These are phyloP conservation scores for Pelosia muscerda DNA, from an alignment of 2,888 invertebrate genomes.

Conservation along the genomic window DNA sequence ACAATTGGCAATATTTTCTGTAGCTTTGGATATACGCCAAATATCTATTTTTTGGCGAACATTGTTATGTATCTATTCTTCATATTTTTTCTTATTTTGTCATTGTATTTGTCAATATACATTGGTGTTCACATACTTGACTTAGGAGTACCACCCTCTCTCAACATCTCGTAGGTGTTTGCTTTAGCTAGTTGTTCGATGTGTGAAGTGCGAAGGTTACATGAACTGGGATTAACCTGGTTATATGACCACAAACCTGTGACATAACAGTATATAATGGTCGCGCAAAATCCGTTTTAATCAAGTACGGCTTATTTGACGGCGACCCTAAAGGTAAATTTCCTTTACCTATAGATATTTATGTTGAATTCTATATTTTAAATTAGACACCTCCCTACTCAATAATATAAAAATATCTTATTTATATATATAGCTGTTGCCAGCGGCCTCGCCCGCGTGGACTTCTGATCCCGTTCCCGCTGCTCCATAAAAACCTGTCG, in stretches of 20 bases:
- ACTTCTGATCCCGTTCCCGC: too few species aligned
- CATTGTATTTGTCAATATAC: too few species aligned
- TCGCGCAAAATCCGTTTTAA: not conserved
- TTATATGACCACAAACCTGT: not conserved
- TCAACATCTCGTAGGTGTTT: not conserved
- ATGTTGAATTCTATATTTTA: not conserved
- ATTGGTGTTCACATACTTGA: not conserved
- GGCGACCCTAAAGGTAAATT: not conserved
- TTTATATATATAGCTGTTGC: too few species aligned
- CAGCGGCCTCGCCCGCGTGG: too few species aligned
- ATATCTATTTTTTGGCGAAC: slow-evolving; percentile 10
- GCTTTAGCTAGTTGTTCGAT: not conserved
- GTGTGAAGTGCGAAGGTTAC: not conserved
- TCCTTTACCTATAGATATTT: not conserved
- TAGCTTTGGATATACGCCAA: slow-evolving; percentile 46
- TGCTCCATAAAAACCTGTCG: too few species aligned
- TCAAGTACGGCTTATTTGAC: not conserved
- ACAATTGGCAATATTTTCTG: slow-evolving; percentile 38
- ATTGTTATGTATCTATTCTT: not conserved
- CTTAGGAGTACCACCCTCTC: not conserved
- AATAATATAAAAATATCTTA: too few species aligned
- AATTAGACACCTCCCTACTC: not conserved
- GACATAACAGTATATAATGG: not conserved
- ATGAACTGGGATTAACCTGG: not conserved
- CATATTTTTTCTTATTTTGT: not conserved